These are phyloP conservation scores for Phyllostomus discolor DNA, from an alignment of 2,113 vertebrate genomes.

Conservation along the genomic window DNA sequence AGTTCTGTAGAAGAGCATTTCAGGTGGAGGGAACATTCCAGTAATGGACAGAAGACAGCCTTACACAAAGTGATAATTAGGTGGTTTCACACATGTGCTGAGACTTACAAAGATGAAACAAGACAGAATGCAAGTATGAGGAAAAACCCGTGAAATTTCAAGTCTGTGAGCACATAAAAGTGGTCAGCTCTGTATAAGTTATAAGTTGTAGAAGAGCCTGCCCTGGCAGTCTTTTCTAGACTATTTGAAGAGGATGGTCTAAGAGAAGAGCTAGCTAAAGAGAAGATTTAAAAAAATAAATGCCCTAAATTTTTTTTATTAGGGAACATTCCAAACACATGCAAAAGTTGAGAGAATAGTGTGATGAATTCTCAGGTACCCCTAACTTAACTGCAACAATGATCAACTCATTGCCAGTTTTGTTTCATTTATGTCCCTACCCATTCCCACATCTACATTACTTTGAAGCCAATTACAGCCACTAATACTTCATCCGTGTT, in stretches of 20 bases:
- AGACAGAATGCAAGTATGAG: not conserved
- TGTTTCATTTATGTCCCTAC: no score
- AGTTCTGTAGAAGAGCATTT: not conserved
- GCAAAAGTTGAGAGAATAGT: not conserved
- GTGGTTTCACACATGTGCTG: not conserved
- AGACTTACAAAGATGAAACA: not conserved
- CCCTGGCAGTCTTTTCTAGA: not conserved
- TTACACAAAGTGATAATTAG: not conserved
- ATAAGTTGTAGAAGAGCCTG: not conserved
- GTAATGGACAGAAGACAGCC: not conserved
- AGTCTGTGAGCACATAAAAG: not conserved
- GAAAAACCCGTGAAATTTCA: not conserved
- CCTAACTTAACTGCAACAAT: not conserved
- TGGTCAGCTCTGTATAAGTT: not conserved
- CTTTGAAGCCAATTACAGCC: not conserved
- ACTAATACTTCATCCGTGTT: not conserved
- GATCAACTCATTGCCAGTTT: not conserved
- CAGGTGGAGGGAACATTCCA: not conserved
- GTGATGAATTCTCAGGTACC: no score
- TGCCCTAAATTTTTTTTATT: not conserved
- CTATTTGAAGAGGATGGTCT: not conserved
- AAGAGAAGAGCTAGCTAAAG: not conserved
- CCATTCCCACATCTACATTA: not conserved
- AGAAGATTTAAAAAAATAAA: not conserved
- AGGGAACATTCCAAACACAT: not conserved